Conservation (phyloP, 2,888 invertebrate genomes). For the Coecobrya sp. region DNA sequence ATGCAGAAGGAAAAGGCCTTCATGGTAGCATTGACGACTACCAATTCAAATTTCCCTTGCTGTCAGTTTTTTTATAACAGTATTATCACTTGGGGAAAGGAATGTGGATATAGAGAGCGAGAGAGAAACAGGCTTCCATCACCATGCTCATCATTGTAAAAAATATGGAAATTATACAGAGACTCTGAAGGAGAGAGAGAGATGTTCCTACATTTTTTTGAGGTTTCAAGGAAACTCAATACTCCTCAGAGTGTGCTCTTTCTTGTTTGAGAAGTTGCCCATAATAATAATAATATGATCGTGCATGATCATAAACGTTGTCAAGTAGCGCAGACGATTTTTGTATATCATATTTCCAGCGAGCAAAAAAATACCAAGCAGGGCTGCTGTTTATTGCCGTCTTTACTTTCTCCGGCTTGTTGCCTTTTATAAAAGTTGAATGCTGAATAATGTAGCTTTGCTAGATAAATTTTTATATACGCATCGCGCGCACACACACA, state of each 20-base stretch:
- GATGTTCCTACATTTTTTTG: background rate
- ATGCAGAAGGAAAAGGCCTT: slow-evolving; percentile 17
- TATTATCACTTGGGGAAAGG: background rate
- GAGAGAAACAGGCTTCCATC: background rate
- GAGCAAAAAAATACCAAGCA: background rate
- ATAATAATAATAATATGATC: slow-evolving; percentile 6
- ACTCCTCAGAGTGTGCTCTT: slow-evolving; percentile 27
- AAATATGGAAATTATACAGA: slow-evolving; percentile 20
- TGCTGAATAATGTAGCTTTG: slow-evolving; percentile 27
- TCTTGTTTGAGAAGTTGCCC: slow-evolving; percentile 6
- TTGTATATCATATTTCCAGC: background rate
- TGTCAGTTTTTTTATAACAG: slow-evolving; percentile 19
- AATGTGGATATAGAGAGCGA: background rate
- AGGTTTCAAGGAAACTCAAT: background rate
- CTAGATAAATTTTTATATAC: slow-evolving; percentile 16
- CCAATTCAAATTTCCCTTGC: slow-evolving; percentile 24
- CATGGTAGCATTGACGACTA: background rate
- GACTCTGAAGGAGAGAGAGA: background rate
- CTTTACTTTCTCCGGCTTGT: slow-evolving; percentile 32
- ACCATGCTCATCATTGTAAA: background rate
- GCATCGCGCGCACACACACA: background rate
- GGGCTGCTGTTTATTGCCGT: slow-evolving; percentile 27
- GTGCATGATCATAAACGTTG: background rate
- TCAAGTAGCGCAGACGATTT: background rate
- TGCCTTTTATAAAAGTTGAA: slow-evolving; percentile 43